phyloP scores from a whole-genome alignment of 2,113 vertebrate species.

The Cnemophilus loriae region DNA sequence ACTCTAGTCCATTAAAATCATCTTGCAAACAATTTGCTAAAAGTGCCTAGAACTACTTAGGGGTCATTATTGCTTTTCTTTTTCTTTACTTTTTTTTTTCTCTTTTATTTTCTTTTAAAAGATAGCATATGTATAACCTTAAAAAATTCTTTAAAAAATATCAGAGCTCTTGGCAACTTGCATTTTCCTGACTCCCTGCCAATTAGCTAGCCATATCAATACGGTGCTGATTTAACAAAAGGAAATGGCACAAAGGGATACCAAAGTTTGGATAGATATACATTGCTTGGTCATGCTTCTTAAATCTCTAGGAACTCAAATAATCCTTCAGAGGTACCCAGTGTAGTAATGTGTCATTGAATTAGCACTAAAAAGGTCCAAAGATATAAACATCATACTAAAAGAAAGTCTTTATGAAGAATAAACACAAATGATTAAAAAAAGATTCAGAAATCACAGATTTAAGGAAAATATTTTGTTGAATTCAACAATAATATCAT shows the following conservation, averaged over 20 bases:
- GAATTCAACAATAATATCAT: constrained; percentile 84
- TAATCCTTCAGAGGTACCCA: constrained; percentile 77
- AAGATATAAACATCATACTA: constrained; percentile 79
- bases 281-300: constrained; percentile 69
- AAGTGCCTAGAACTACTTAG: constrained; percentile 79
- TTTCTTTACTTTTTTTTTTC: constrained; percentile 5
- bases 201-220: constrained; percentile 76
- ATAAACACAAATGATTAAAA: constrained; percentile 80
- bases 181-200: constrained; percentile 75
- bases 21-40: constrained; percentile 75
- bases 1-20: constrained; percentile 72
- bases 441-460: constrained; percentile 81
- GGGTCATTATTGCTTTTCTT: constrained; percentile 80
- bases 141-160: constrained; percentile 82
- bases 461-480: constrained; percentile 86
- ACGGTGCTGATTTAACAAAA: constrained; percentile 71
- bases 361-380: constrained; percentile 77
- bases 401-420: constrained; percentile 78
- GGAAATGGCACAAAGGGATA: constrained; percentile 72
- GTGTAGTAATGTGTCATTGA: constrained; percentile 76
- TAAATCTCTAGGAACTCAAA: constrained; percentile 62
- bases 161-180: constrained; percentile 77
- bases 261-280: constrained; percentile 65
- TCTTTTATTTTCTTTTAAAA: constrained; percentile 73
- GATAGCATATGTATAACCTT: constrained; percentile 74